A percentile compares a stretch with the other conserved stretches of the same genome.
Evolutionary conservation across 1,140 invertebrate genomes (phyloP).

Genomic region (Batillaria attramentaria): DNA sequence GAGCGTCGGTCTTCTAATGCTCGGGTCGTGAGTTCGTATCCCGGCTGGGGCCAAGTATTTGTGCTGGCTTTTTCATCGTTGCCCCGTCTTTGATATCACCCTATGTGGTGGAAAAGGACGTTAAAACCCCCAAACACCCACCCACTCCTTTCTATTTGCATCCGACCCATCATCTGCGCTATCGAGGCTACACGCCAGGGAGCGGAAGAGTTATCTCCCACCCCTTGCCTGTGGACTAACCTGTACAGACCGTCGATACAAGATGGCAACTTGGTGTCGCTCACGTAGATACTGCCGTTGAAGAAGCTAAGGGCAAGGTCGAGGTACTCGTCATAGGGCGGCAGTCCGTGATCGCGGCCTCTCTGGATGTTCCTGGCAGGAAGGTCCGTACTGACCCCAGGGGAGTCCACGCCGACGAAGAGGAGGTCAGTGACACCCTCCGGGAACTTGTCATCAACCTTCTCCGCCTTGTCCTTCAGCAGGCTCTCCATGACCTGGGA

Average conservation of each 20-base stretch:
- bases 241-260: slow-evolving; percentile 11
- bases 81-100: too few species aligned
- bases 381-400: slow-evolving; percentile 58
- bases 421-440: slow-evolving; percentile 23
- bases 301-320: neutral
- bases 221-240: slow-evolving; percentile 58
- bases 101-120: too few species aligned
- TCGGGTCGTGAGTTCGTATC: too few species aligned
- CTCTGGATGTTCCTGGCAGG: slow-evolving; percentile 77
- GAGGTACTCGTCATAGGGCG: slow-evolving; percentile 55
- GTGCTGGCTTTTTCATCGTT: too few species aligned
- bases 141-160: too few species aligned
- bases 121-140: too few species aligned
- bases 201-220: too few species aligned
- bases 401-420: slow-evolving; percentile 10
- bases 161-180: too few species aligned
- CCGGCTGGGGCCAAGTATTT: too few species aligned
- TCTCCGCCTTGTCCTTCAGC: neutral
- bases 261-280: neutral
- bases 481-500: neutral
- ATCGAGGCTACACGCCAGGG: too few species aligned
- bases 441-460: slow-evolving; percentile 1
- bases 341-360: slow-evolving; percentile 88
- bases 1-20: too few species aligned
- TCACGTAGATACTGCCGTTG: slow-evolving; percentile 80